Evolutionary conservation across 2,888 invertebrate genomes (phyloP), one percentile per base, ranked within the genome.

Genomic region (Drosophila siamana): DNA sequence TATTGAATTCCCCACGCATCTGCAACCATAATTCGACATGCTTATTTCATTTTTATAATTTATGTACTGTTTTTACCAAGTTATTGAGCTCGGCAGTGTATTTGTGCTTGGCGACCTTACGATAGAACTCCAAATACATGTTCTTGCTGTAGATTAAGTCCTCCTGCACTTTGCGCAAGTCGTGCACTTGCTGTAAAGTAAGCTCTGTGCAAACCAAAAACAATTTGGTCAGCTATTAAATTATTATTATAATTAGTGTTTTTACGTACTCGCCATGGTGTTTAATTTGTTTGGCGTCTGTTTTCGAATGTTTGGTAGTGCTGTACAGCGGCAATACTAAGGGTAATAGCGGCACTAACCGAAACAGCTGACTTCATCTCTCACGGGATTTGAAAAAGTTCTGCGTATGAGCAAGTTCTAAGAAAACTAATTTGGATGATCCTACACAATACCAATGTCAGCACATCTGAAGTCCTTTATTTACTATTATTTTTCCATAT

Each of bases 31-130:
- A 7, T n/a, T 47, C 0, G 7, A 15, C 1, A 15, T 38, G 2
- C 13, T 24, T 19, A 28, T 13, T 1, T 24, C 9, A 13, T 16
- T 13, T 15, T 9, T 15, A n/a, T 3, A 7, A 11, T 33, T 15
- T n/a, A 13, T 11, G 11, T 1, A 4, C 33, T 19, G 11, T 38
- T n/a, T 4, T 16, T 69, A 91, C 90, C 73, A 91, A 72, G 26
- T 89, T 89, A 16, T 86, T 86, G 0, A 92, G 59, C 11, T 90
- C 87, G 0, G 79, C 52, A 13, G 76, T 80, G 24, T 78, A 89
- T 2, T 75, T 62, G n/a, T 85, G 72, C 46, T 91, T 90, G 0
- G 88, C 44, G 16, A 86, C 75, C 69, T 84, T 85, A 0, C 80
- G 78, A 41, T 91, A 91, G 4, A 74, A 54, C 4, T 69, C 48